Conservation (phyloP, 2,888 invertebrate genomes). For the Acanthoscelides obtectus region DNA sequence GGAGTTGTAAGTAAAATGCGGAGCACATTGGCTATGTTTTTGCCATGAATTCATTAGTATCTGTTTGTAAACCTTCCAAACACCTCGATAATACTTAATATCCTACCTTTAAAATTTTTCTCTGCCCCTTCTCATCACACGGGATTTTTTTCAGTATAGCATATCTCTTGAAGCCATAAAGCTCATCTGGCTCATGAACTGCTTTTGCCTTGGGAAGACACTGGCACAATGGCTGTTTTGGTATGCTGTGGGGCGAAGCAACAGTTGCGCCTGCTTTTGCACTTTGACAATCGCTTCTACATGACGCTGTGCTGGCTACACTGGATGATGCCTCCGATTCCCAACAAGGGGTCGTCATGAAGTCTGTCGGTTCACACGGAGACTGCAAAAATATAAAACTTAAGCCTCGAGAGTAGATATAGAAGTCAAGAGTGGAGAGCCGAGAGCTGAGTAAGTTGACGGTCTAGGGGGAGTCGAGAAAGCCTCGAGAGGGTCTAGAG, state of each 20-base stretch:
- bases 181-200: slow-evolving; percentile 6
- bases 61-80: too few relatives aligned
- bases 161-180: slow-evolving; percentile 27
- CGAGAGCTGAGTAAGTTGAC: too few relatives aligned
- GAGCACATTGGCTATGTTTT: too few relatives aligned
- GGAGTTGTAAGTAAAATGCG: too few relatives aligned
- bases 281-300: neutral
- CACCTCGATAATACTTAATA: slow-evolving; percentile 4
- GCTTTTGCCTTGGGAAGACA: neutral
- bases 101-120: slow-evolving; percentile 29
- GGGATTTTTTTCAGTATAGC: slow-evolving; percentile 36
- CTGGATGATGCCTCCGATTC: neutral
- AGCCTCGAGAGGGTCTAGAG: too few relatives aligned
- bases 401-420: too few relatives aligned
- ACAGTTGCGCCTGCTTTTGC: neutral
- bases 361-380: neutral
- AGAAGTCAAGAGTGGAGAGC: too few relatives aligned
- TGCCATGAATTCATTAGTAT: too few relatives aligned
- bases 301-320: neutral
- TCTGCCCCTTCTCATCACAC: slow-evolving; percentile 25
- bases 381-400: neutral
- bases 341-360: neutral
- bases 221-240: too few relatives aligned
- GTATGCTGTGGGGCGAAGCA: neutral
- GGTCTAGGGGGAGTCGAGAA: too few relatives aligned